A percentile compares a stretch with the other conserved stretches of the same genome.
Evolutionary conservation across 2,888 invertebrate genomes (phyloP).

Genomic region (Meghimatium bilineatum): DNA sequence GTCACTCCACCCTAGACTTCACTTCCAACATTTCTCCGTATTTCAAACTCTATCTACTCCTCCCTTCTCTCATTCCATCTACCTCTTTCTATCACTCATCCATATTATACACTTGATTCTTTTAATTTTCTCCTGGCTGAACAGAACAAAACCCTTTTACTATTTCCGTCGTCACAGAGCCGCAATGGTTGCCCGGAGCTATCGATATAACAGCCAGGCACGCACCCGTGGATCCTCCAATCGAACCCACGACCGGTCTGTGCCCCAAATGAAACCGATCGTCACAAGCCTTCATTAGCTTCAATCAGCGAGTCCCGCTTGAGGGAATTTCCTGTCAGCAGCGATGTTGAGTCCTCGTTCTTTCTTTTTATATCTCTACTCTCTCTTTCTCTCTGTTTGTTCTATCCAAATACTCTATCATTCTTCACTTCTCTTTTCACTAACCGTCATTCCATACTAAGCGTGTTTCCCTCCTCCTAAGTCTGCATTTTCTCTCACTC

Average conservation of each 20-base stretch:
- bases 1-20: too few species aligned
- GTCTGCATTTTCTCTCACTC: not conserved
- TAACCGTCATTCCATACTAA: not conserved
- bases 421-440: not conserved
- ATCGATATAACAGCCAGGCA: constrained; percentile 24
- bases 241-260: constrained; percentile 27
- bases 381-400: not conserved
- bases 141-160: not conserved
- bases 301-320: constrained; percentile 38
- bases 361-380: not conserved
- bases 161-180: not conserved
- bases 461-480: not conserved
- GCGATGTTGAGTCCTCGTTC: not conserved
- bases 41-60: too few species aligned
- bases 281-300: constrained; percentile 43
- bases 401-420: not conserved
- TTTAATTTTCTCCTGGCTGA: not conserved
- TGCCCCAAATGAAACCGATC: constrained; percentile 25
- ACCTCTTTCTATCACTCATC: too few species aligned
- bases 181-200: constrained; percentile 25
- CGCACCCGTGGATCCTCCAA: not conserved
- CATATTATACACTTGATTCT: too few species aligned
- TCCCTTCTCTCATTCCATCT: too few species aligned
- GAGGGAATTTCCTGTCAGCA: constrained; percentile 42
- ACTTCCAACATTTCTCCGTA: too few species aligned